A percentile compares a stretch with the other conserved stretches of the same genome.
Conservation (phyloP, 2,888 invertebrate species). For the Caenorhabditis virilis region DNA sequence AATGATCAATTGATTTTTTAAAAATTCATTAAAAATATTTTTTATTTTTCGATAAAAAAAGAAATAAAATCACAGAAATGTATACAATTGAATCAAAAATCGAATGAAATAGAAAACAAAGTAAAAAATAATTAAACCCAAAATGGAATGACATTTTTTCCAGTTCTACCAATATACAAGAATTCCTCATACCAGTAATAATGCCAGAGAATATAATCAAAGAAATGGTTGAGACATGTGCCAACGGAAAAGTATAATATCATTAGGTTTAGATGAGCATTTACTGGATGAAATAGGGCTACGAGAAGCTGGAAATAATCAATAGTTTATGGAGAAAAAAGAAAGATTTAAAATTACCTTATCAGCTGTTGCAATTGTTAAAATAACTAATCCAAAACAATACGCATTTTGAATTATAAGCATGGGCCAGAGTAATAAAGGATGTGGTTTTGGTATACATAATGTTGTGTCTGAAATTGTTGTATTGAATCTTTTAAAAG, state of each 20-base stretch:
- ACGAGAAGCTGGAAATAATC: constrained; percentile 46
- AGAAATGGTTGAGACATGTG: constrained; percentile 54
- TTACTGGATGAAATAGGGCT: constrained; percentile 51
- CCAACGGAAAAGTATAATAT: constrained; percentile 55
- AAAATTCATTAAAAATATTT: too few relatives aligned
- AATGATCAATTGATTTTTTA: too few relatives aligned
- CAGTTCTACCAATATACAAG: constrained; percentile 51
- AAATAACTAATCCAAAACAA: constrained; percentile 61
- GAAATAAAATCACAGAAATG: too few relatives aligned
- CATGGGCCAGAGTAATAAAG: constrained; percentile 56
- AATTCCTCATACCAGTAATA: constrained; percentile 60
- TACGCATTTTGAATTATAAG: constrained; percentile 61
- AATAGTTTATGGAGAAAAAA: not conserved
- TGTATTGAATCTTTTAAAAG: not conserved
- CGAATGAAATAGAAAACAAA: not conserved
- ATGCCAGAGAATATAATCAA: constrained; percentile 61
- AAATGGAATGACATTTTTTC: constrained; percentile 57
- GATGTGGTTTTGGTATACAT: constrained; percentile 51
- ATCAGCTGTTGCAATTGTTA: constrained; percentile 59
- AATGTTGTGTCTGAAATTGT: constrained; percentile 35
- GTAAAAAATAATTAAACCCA: constrained; percentile 42
- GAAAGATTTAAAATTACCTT: constrained; percentile 14
- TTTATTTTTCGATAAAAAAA: too few relatives aligned
- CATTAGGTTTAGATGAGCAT: constrained; percentile 55
- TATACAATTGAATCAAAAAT: too few relatives aligned